These are phyloP conservation scores for Drosophila helvetica DNA, from an alignment of 2,888 invertebrate genomes.

Conservation along the genomic window DNA sequence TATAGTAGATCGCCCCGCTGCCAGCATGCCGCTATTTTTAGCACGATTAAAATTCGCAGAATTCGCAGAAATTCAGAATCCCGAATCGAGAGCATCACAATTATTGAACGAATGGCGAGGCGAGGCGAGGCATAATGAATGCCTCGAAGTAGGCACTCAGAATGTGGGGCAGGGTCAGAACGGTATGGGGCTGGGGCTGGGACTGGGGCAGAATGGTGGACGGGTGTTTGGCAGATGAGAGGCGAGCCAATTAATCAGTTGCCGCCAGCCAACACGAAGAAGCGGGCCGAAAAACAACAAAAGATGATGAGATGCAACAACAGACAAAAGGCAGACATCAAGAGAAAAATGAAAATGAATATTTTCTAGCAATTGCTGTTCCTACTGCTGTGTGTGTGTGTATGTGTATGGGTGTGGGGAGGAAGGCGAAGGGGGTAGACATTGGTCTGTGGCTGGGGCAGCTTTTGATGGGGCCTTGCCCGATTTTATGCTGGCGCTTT, in stretches of 20 bases:
- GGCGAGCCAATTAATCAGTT: conserved; percentile 66
- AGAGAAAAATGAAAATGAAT: conserved; percentile 17
- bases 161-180: conserved; percentile 61
- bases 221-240: background rate
- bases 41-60: conserved; percentile 5
- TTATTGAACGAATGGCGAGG: conserved; percentile 9
- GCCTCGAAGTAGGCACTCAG: conserved; percentile 3
- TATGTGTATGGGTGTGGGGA: too few relatives aligned
- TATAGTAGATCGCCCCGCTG: background rate
- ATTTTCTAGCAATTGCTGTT: conserved; percentile 19
- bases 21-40: conserved; percentile 18
- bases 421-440: too few relatives aligned
- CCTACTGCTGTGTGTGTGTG: too few relatives aligned
- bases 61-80: background rate
- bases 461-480: background rate
- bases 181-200: conserved; percentile 4
- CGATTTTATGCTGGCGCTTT: background rate
- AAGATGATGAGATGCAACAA: conserved; percentile 30
- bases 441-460: too few relatives aligned
- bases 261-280: conserved; percentile 56
- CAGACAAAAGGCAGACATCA: conserved; percentile 25
- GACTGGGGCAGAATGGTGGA: background rate
- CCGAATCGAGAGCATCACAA: background rate
- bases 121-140: background rate
- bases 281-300: conserved; percentile 24